phyloP scores from a whole-genome alignment of 2,113 vertebrate genomes.

The Rhabdomys dilectus region DNA sequence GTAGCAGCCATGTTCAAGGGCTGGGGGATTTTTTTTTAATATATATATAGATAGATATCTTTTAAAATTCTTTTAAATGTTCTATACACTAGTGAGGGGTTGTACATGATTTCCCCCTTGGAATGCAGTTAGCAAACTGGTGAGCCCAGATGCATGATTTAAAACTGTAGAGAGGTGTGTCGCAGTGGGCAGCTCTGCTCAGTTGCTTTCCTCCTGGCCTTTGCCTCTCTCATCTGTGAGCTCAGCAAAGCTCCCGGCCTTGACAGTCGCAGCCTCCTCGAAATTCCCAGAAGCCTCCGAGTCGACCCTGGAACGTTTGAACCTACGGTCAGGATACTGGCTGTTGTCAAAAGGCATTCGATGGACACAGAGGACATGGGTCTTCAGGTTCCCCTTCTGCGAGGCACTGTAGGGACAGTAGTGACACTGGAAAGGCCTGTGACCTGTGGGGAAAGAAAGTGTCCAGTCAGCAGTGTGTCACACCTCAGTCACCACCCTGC shows the following conservation, averaged over 20 bases:
- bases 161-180: slow-evolving; percentile 67
- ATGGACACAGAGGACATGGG: slow-evolving; percentile 96
- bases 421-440: slow-evolving; percentile 94
- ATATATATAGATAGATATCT: slow-evolving; percentile 82
- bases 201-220: slow-evolving; percentile 83
- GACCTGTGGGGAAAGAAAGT: slow-evolving; percentile 87
- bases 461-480: slow-evolving; percentile 62
- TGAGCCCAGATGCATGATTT: slow-evolving; percentile 51
- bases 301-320: slow-evolving; percentile 94
- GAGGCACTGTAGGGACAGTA: slow-evolving; percentile 97
- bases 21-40: slow-evolving; percentile 80
- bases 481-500: background rate
- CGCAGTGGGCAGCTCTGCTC: slow-evolving; percentile 51
- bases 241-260: slow-evolving; percentile 82
- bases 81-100: slow-evolving; percentile 76
- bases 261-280: slow-evolving; percentile 86
- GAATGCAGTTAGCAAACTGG: slow-evolving; percentile 79
- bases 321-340: slow-evolving; percentile 96
- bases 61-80: slow-evolving; percentile 79
- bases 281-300: slow-evolving; percentile 86
- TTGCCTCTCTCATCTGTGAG: slow-evolving; percentile 81
- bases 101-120: background rate
- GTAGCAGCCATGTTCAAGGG: slow-evolving; percentile 90
- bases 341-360: slow-evolving; percentile 98
- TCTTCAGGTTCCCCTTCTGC: slow-evolving; percentile 99